Evolutionary conservation across 2,888 invertebrate genomes (phyloP), one percentile per base, ranked within the genome.

Genomic region (Allygus modestus): DNA sequence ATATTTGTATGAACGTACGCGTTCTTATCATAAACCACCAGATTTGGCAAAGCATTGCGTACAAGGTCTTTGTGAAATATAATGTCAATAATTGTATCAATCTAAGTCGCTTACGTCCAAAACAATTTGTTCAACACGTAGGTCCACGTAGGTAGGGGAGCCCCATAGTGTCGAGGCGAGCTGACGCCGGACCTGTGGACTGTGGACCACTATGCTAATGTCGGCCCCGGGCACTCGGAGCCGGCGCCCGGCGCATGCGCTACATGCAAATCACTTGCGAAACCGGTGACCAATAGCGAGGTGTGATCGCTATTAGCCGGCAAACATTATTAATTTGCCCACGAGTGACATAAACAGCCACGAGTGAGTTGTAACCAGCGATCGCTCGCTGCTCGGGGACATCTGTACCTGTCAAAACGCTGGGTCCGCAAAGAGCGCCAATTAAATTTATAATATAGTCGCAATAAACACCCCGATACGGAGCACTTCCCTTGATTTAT

Each of bases 261-360:
- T 4, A 7, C 20, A 77, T 77, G 77, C 77, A 28, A 77, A 77
- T 77, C 28, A 28, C 51, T 77, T 77, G 77, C 51, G 77, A 77
- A 77, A 77, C 77, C 46, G 51, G 26, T 46, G 77, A 46, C 77
- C 73, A 73, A 43, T 73, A 51, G 46, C 73, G 51, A 77, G 77
- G 77, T 77, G 77, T 77, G 77, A 77, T 77, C 77, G 77, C 77
- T n/a, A 77, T 77, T 77, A 77, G 51, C 51, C 51, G 77, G 51
- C 9, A 26, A 28, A 77, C 77, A 77, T 43, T 77, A 77, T 77
- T 77, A 77, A 77, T 77, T 77, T 77, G 77, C 51, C 23, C 77
- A 17, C 28, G 28, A 51, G 77, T 77, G 77, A 77, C 77, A 77
- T 28, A 77, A 77, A 46, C 46, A 41, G 71, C 71, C n/a, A 7